Evolutionary conservation across 2,888 invertebrate species (phyloP), one percentile per base, ranked within the genome.

Genomic region (Drosophila seclusa): DNA sequence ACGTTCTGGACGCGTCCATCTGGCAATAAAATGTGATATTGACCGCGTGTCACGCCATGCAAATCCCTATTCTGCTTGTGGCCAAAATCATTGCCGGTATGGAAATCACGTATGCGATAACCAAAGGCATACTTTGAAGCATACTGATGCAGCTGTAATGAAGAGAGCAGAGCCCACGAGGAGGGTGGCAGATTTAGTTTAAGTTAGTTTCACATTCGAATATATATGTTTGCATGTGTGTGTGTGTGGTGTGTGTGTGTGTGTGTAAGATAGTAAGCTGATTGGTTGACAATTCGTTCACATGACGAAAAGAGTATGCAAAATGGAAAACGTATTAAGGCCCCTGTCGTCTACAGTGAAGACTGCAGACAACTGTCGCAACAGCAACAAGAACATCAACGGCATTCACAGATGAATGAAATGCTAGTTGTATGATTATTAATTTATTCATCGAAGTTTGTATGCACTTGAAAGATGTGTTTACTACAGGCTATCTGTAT

Each of bases 1-100:
- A 97, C 97, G 81, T 95, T 95, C 93, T 97, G 97, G 89, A 96
- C 93, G 76, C 97, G 94, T 36, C 97, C 97, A 92, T 97, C 97
- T 2, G 97, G 97, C 49, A 97, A 93, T 13, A 96, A 93, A 4
- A 97, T 96, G 87, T 96, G 96, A 93, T 97, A 97, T 73, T 95
- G 95, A 18, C 97, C 97, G 82, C 95, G 95, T 53, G 94, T 94
- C 75, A 95, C 95, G 16, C 96, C 96, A 72, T 95, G 94, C 78
- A 95, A 95, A 80, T 95, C 94, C 80, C 94, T 94, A 50, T 94
- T 94, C 92, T 97, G 97, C 71, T 95, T 95, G 91, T 97, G 97
- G 11, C 97, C 96, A 91, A 95, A 97, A 91, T 96, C 95, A 90
- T 96, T 96, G 59, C 96, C 96, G 73, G 95, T 95, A 82, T 95